Evolutionary conservation across 2,888 invertebrate genomes (phyloP), one percentile per base, ranked within the genome.

Genomic region (Iphiclides podalirius): DNA sequence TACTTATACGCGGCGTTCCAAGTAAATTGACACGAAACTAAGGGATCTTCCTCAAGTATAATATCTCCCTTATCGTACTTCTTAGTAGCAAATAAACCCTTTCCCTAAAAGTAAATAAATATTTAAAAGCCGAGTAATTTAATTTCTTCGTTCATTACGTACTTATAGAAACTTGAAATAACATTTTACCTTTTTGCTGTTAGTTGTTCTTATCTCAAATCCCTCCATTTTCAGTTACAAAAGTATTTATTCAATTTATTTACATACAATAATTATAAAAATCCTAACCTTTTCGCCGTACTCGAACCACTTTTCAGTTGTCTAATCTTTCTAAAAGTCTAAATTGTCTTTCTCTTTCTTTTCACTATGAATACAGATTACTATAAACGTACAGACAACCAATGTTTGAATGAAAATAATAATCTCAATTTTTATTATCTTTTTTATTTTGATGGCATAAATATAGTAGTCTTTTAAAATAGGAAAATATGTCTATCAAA

Each of bases 1-100:
- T 98, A 98, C 61, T 93, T 91, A 74, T 96, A 98, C 0, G 94
- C 91, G 28, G 92, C 90, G 82, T 98, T 98, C 98, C 98, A 98
- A 4, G 95, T 92, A 79, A 97, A 98, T 79, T 98, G 98, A 65
- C 95, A 94, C 13, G 95, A 95, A 16, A 97, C 94, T 45, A 98
- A 77, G 0, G 98, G 98, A 54, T 92, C 92, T 75, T 98, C 98
- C 76, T 95, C 94, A 61, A 98, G 93, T 55, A 98, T 94, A 7
- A 93, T 83, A 63, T 95, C 95, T 0, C 94, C 96, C 58, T 90
- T 80, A 39, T 91, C 90, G 64, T 93, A 94, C 14, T 84, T 72
- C 62, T 90, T 92, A 1, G 90, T 91, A 0, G 97, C 94, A 81
- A 94, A 93, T 59, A 98, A 83, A 0, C 95, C 95, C 70, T 94